phyloP scores from a whole-genome alignment of 2,888 invertebrate species.

The Pollenia angustigena region DNA sequence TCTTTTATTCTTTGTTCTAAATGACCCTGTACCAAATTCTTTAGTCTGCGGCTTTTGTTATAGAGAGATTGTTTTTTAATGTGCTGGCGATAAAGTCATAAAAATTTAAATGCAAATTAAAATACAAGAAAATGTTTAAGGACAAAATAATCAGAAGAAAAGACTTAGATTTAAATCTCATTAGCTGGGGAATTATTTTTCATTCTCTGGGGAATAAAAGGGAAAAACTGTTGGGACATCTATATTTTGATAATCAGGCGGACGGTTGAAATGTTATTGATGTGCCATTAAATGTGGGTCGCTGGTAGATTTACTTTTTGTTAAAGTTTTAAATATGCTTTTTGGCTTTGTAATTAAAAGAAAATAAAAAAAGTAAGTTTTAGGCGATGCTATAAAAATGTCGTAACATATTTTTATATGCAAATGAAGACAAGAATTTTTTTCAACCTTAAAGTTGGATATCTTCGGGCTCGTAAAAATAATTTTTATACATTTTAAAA shows the following conservation, averaged over 20 bases:
- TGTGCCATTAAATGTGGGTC: no score
- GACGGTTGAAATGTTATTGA: neutral
- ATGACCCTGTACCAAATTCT: constrained; percentile 30
- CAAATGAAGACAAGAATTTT: no score
- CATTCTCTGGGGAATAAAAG: neutral
- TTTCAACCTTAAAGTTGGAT: no score
- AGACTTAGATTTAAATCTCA: constrained; percentile 56
- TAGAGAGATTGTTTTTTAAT: constrained; percentile 58
- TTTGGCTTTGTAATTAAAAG: no score
- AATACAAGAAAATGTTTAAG: neutral
- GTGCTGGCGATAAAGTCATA: constrained; percentile 56
- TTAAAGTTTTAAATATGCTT: no score
- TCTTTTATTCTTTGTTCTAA: neutral
- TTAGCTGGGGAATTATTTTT: constrained; percentile 25
- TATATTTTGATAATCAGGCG: neutral
- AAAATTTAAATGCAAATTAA: constrained; percentile 68
- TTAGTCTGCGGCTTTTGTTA: constrained; percentile 17
- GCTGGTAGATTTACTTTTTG: no score
- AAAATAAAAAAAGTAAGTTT: no score
- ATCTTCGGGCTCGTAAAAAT: no score
- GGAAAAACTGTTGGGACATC: neutral
- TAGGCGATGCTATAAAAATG: no score
- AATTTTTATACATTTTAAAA: no score
- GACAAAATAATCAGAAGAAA: constrained; percentile 28
- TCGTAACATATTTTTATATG: no score